Conservation (phyloP, 2,113 vertebrate species). For the Notarius lentiginosus region DNA sequence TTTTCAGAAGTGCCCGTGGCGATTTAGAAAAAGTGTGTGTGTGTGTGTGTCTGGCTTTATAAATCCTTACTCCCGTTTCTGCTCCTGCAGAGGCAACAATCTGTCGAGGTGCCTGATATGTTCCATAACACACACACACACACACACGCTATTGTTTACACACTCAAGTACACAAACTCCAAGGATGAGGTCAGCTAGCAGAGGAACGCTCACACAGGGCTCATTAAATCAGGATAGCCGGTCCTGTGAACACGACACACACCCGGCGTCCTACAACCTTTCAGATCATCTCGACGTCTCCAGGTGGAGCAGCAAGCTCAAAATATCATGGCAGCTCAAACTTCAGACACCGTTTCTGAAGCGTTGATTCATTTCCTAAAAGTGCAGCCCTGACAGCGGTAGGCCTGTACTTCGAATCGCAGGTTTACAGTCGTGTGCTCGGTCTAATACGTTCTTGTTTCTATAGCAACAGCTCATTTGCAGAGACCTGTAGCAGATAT, state of each 20-base stretch:
- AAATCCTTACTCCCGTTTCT: conserved; percentile 16
- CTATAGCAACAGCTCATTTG: not conserved
- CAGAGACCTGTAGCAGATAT: not conserved
- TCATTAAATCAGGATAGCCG: not conserved
- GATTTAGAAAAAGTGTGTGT: not conserved
- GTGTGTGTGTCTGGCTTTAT: conserved; percentile 17
- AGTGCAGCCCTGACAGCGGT: not conserved
- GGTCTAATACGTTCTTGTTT: too few relatives aligned
- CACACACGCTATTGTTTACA: not conserved
- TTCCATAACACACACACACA: not conserved
- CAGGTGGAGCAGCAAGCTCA: not conserved
- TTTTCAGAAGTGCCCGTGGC: not conserved
- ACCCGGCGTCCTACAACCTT: not conserved
- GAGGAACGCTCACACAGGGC: not conserved
- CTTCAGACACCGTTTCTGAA: not conserved
- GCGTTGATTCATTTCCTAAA: not conserved
- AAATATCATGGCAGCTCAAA: not conserved
- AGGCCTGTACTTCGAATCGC: not conserved
- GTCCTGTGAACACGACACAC: not conserved
- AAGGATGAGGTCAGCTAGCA: not conserved
- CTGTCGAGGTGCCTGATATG: conserved; percentile 4
- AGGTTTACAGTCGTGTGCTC: not conserved
- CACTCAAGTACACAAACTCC: not conserved
- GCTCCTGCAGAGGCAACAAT: conserved; percentile 36
- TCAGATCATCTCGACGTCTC: not conserved